Percentiles rank a stretch among this genome's conserved stretches.
Evolutionary conservation across 2,888 invertebrate genomes (phyloP).

Genomic region (Mythimna loreyi): DNA sequence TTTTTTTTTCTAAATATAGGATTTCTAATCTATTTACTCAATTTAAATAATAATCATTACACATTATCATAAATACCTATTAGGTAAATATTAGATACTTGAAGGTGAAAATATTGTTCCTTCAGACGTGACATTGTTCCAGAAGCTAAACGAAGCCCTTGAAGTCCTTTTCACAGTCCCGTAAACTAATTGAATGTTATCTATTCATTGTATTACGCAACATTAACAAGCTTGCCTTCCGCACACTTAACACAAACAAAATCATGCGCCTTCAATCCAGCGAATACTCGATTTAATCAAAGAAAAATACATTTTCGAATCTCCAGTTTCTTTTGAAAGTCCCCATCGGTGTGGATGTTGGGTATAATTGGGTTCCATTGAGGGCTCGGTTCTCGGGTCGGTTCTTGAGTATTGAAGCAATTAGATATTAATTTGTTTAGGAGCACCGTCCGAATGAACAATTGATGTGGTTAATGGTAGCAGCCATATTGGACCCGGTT

Average conservation of each 20-base stretch:
- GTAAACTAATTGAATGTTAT: constrained; percentile 24
- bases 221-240: constrained; percentile 25
- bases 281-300: constrained; percentile 68
- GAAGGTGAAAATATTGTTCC: not conserved
- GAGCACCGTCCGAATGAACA: constrained; percentile 71
- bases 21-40: too few species aligned
- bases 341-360: constrained; percentile 48
- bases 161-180: constrained; percentile 12
- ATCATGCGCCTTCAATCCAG: constrained; percentile 43
- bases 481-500: constrained; percentile 52
- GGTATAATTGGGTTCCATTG: constrained; percentile 70
- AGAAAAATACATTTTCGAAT: constrained; percentile 63
- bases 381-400: constrained; percentile 35
- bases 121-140: not conserved
- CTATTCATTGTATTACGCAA: constrained; percentile 25
- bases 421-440: constrained; percentile 78
- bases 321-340: constrained; percentile 53
- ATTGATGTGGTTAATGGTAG: constrained; percentile 72
- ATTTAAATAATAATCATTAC: too few species aligned
- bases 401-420: constrained; percentile 66
- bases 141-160: not conserved
- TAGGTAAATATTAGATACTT: too few species aligned
- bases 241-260: constrained; percentile 42
- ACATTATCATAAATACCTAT: too few species aligned
- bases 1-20: too few species aligned